Evolutionary conservation across 2,888 invertebrate genomes (phyloP), one percentile per base, ranked within the genome.

Genomic region (Saturnia japonica): DNA sequence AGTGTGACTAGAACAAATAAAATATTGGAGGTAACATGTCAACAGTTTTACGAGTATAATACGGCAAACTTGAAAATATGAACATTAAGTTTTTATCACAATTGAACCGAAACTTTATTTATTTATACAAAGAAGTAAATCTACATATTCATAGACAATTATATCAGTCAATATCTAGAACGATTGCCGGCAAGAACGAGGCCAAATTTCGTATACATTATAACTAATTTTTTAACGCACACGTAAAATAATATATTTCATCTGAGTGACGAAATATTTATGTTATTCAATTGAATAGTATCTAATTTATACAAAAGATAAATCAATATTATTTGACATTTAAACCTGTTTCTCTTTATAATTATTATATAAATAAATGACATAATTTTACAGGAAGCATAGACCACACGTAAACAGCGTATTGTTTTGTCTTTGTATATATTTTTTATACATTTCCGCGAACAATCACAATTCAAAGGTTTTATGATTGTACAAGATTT

Each of bases 311-410:
- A 51, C 40, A 54, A 57, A 54, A 8, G 34, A 68, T 68, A 34
- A 12, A 64, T 47, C 54, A 54, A 19, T 64, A 28, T 68, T 68
- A 12, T 51, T 54, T 47, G 47, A 68, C 68, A 68, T 68, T 68
- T 54, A 54, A 54, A 40, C 68, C 54, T 19, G 68, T 51, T 28
- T 19, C 3, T 68, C 47, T 51, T 60, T 64, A 40, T 64, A 25
- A 40, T 40, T 64, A 40, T 64, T 64, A 68, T 47, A 67, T 45
- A 45, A 68, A 68, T 40, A 54, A n/a, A 68, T 68, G 68, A 54
- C 68, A 68, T 68, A 68, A 68, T 54, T 51, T 40, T 34, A 19
- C 54, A 68, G 68, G 57, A 68, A 68, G 54, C 68, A 28, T 47
- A 51, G n/a, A 68, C 34, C 28, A 68, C 54, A 54, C 12, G 43